Evolutionary conservation across 2,797 vertebrate genomes (phyloP).

Genomic region (Mycteria americana): DNA sequence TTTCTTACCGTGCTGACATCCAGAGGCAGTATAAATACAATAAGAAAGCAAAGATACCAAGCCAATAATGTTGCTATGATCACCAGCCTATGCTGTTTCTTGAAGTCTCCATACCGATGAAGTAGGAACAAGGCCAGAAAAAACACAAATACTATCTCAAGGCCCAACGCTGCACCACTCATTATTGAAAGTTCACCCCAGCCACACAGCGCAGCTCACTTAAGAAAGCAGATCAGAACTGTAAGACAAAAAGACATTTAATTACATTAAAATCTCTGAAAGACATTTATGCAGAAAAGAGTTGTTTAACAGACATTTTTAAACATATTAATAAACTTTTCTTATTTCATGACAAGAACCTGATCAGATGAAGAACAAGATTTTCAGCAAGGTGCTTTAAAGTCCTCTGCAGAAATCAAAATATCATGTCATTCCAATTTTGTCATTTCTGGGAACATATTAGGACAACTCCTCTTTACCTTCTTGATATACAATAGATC

Average conservation of each 20-base stretch:
- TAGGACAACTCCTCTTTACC: neutral
- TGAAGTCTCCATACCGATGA: constrained; percentile 95
- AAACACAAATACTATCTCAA: constrained; percentile 95
- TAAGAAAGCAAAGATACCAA: constrained; percentile 98
- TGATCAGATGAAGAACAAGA: neutral
- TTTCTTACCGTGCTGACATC: constrained; percentile 93
- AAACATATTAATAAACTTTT: neutral
- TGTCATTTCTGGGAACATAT: neutral
- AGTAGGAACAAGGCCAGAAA: constrained; percentile 94
- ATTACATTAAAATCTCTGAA: neutral
- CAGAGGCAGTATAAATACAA: constrained; percentile 94
- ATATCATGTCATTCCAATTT: neutral
- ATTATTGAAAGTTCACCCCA: constrained; percentile 74
- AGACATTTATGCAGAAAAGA: neutral
- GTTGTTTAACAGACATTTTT: neutral
- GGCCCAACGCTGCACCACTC: constrained; percentile 91
- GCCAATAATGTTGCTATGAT: constrained; percentile 91
- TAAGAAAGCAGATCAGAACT: constrained; percentile 50
- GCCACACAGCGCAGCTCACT: neutral
- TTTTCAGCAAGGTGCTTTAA: neutral
- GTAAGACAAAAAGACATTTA: constrained; percentile 4
- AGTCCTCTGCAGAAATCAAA: neutral
- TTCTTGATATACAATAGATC: neutral
- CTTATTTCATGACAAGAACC: neutral
- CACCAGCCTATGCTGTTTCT: constrained; percentile 93